Evolutionary conservation across 1,140 invertebrate genomes (phyloP).

Genomic region (Caenorhabditis briggsae): DNA sequence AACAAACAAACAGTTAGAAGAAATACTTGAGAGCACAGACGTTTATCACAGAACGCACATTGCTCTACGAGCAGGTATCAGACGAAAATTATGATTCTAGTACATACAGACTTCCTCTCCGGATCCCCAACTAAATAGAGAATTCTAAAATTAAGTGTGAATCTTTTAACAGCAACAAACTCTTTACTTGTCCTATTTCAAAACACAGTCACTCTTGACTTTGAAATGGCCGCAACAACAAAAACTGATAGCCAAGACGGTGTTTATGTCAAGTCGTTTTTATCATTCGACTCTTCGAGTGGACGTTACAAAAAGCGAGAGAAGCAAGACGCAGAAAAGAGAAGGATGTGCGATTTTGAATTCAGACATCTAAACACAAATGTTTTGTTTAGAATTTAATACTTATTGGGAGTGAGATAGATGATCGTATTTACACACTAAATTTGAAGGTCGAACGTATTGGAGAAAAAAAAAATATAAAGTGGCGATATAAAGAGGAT

Average conservation of each 20-base stretch:
- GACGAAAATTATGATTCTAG: too few species aligned
- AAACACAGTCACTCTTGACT: not conserved
- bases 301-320: not conserved
- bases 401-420: too few species aligned
- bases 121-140: too few species aligned
- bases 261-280: conserved; percentile 15
- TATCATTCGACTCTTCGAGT: conserved; percentile 21
- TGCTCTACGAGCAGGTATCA: not conserved
- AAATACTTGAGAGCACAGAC: not conserved
- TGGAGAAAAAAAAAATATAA: too few species aligned
- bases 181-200: not conserved
- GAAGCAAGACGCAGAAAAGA: not conserved
- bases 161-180: too few species aligned
- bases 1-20: not conserved
- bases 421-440: too few species aligned
- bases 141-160: too few species aligned
- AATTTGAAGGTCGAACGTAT: too few species aligned
- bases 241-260: conserved; percentile 37
- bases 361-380: conserved; percentile 2
- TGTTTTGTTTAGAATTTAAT: not conserved
- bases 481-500: too few species aligned
- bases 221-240: conserved; percentile 36
- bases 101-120: too few species aligned
- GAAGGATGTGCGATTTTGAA: not conserved
- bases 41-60: conserved; percentile 17